These are phyloP conservation scores for Tachuris rubrigastra DNA, from an alignment of 2,113 vertebrate genomes.

Conservation along the genomic window DNA sequence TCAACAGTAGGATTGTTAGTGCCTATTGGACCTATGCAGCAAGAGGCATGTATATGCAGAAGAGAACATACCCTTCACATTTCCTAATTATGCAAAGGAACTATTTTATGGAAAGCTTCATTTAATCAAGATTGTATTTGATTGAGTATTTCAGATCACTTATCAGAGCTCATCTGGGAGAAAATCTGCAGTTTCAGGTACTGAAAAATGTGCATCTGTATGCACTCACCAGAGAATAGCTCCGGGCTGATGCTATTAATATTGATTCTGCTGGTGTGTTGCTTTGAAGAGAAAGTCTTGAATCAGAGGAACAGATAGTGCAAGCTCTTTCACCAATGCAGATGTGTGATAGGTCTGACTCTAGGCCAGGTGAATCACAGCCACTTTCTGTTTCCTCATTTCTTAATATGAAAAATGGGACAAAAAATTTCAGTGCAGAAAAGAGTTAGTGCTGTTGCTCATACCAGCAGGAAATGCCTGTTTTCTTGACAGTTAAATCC, in stretches of 20 bases:
- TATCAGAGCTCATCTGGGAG: background rate
- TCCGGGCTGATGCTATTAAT: background rate
- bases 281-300: background rate
- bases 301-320: rapidly evolving
- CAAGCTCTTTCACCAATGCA: background rate
- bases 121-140: background rate
- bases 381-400: background rate
- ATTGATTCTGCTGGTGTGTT: background rate
- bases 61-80: background rate
- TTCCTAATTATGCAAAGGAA: background rate
- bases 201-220: background rate
- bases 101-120: background rate
- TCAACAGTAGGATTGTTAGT: background rate
- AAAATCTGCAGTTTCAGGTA: background rate
- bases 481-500: conserved; percentile 8
- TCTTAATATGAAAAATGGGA: background rate
- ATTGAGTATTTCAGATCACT: background rate
- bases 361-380: background rate
- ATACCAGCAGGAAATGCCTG: background rate
- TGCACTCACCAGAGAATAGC: background rate
- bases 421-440: background rate
- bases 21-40: background rate
- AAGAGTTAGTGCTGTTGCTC: background rate
- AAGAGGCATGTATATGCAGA: background rate
- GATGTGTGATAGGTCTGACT: background rate